Conservation (phyloP, 2,888 invertebrate species). For the Sisyra terminalis region DNA sequence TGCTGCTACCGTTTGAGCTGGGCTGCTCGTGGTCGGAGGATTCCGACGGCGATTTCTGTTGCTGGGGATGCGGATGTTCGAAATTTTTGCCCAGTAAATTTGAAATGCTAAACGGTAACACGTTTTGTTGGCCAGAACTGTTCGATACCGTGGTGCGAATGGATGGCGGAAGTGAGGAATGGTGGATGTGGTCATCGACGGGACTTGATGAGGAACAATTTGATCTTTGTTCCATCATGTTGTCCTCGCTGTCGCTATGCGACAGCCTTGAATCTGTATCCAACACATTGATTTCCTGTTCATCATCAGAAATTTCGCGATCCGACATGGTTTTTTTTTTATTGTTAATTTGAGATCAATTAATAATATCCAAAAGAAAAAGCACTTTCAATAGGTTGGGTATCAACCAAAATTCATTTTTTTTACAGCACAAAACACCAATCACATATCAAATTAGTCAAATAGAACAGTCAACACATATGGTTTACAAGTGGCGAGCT, state of each 20-base stretch:
- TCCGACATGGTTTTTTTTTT: constrained; percentile 22
- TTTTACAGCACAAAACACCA: background rate
- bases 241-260: constrained; percentile 40
- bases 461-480: background rate
- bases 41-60: constrained; percentile 17
- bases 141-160: constrained; percentile 17
- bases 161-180: background rate
- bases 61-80: constrained; percentile 32
- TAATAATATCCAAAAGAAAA: background rate
- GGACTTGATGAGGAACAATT: constrained; percentile 23
- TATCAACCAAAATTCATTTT: background rate
- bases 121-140: constrained; percentile 32
- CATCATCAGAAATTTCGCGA: constrained; percentile 36
- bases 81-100: constrained; percentile 62
- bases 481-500: too few relatives aligned
- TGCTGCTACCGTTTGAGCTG: constrained; percentile 19
- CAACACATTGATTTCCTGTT: constrained; percentile 49
- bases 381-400: background rate
- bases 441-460: background rate
- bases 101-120: constrained; percentile 66
- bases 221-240: constrained; percentile 20
- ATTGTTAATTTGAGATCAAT: background rate
- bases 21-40: constrained; percentile 16
- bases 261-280: constrained; percentile 45
- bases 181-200: constrained; percentile 21